Conservation (phyloP, 2,888 invertebrate species). For the Dolomedes plantarius region DNA sequence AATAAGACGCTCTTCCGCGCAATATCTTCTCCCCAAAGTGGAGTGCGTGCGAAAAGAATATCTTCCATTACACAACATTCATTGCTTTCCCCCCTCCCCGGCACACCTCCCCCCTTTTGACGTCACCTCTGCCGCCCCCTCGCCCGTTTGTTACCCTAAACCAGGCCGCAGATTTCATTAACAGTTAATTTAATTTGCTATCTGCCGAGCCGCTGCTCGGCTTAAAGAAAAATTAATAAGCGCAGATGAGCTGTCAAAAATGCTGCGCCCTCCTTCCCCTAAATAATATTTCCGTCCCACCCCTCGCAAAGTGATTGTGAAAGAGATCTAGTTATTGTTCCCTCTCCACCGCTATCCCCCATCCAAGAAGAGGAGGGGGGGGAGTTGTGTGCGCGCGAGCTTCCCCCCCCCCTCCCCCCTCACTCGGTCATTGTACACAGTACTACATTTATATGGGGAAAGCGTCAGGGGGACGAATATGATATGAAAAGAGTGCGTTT, state of each 20-base stretch:
- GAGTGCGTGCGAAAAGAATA: constrained; percentile 1
- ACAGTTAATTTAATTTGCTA: constrained; percentile 68
- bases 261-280: constrained; percentile 28
- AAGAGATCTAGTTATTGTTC: constrained; percentile 37
- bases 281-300: constrained; percentile 27
- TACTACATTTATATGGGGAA: background rate
- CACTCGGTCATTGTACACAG: background rate
- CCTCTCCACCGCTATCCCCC: background rate
- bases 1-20: background rate
- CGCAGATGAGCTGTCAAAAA: constrained; percentile 70
- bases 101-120: background rate
- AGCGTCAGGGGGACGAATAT: background rate
- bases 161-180: constrained; percentile 63
- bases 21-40: background rate
- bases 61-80: constrained; percentile 16
- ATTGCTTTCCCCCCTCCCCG: background rate
- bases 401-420: background rate
- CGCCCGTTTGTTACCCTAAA: constrained; percentile 45
- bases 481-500: background rate
- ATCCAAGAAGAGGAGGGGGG: background rate
- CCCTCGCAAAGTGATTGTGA: constrained; percentile 15
- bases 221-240: constrained; percentile 71
- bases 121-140: background rate
- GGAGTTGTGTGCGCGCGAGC: background rate
- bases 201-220: constrained; percentile 49